Evolutionary conservation across 2,113 vertebrate genomes (phyloP), one percentile per base, ranked within the genome.

Genomic region (Hepsetus odoe): DNA sequence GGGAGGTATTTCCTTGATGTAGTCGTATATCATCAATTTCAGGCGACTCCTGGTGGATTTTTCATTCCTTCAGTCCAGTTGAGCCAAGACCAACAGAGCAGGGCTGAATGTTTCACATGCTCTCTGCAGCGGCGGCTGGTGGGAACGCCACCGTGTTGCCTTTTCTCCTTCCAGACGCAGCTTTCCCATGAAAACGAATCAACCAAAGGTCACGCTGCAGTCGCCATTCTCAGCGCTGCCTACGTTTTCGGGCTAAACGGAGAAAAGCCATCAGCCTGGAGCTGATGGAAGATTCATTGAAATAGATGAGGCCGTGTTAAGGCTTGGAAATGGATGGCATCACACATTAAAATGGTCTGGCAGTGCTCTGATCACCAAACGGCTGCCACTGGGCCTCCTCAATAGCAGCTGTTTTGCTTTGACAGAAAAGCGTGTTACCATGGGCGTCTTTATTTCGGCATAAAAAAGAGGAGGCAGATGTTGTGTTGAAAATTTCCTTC

Each of bases 271-370:
- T 82, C 76, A 77, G 66, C 32, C 62, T n/a, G 38, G 44, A 72
- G 66, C 80, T 33, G 77, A 74, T 38, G 75, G 49, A 62, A 69
- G 62, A 62, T 61, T 79, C 51, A 83, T 46, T 78, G 85, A 85
- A 82, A 76, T 71, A 80, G 81, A 82, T 79, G 86, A 82, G 72
- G 56, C 55, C 42, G 65, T 32, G 76, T 74, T 79, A 82, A 59
- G 67, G 33, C 49, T 40, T 64, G 20, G 53, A 72, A 80, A 81
- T 80, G 35, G 80, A 72, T 67, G 72, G 56, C 55, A 56, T 80
- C 71, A 61, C 28, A 56, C 59, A 75, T 64, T 42, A 46, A 76
- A 79, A 77, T 58, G 32, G 40, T 72, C 76, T 72, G 35, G 24
- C 33, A 38, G 76, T 24, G 32, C 68, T 42, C 62, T 44, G 53